Percentiles rank a stretch among this genome's conserved stretches.
Evolutionary conservation across 64 coral and sea anemone species (phyloP).

Genomic region (Astreopora myriophthalma): DNA sequence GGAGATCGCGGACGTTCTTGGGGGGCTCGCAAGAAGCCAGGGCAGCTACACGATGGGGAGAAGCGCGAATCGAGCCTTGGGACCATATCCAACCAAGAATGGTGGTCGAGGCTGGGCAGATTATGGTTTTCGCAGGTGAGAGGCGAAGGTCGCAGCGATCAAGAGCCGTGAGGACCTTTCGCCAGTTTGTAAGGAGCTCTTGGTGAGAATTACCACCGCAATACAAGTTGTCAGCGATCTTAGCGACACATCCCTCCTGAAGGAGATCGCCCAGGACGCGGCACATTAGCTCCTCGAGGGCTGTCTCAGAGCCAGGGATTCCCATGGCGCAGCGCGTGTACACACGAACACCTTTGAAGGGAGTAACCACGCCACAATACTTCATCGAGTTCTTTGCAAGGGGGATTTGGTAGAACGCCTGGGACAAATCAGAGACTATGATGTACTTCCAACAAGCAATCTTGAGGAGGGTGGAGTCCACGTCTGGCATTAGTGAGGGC

Average conservation of each 20-base stretch:
- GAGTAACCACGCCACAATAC: constrained; percentile 49
- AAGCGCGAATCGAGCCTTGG: background rate
- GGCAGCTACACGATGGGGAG: background rate
- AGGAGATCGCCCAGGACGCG: background rate
- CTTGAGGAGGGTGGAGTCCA: constrained; percentile 42
- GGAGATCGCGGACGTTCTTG: background rate
- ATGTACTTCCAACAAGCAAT: constrained; percentile 53
- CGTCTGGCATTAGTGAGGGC: constrained; percentile 36
- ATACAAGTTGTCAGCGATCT: background rate
- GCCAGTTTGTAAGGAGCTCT: background rate
- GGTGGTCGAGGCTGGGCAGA: background rate
- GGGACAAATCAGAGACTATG: background rate
- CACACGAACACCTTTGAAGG: background rate
- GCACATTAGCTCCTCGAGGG: constrained; percentile 27
- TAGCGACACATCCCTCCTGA: background rate
- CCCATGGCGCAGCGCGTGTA: background rate
- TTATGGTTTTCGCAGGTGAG: background rate
- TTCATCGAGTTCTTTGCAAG: constrained; percentile 13
- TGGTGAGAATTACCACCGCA: background rate
- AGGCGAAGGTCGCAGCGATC: background rate
- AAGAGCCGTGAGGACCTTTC: background rate
- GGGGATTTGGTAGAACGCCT: constrained; percentile 17
- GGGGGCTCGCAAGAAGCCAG: background rate
- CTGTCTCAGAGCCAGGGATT: constrained; percentile 14
- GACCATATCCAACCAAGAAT: background rate